phyloP scores from a whole-genome alignment of 2,888 invertebrate species.

The Eupithecia abbreviata region DNA sequence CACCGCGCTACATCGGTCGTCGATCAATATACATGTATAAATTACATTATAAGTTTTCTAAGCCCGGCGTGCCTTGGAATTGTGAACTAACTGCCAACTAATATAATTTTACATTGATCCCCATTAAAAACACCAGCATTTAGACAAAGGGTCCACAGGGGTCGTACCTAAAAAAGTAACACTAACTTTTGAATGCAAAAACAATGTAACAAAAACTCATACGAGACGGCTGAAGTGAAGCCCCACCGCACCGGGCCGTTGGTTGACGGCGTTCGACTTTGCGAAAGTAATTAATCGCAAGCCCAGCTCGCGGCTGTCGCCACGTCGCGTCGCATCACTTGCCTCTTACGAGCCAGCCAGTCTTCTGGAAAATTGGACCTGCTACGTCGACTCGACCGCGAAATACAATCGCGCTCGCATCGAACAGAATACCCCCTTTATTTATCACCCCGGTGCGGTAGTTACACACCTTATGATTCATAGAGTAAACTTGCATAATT shows the following conservation, averaged over 20 bases:
- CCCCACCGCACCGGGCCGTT: constrained; percentile 57
- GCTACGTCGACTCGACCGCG: constrained; percentile 66
- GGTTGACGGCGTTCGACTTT: constrained; percentile 63
- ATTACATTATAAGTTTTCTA: neutral
- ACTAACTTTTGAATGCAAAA: constrained; percentile 56
- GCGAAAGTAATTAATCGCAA: constrained; percentile 78
- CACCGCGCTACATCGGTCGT: too few species aligned
- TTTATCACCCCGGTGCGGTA: constrained; percentile 47
- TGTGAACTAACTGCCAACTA: neutral
- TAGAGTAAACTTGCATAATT: constrained; percentile 66
- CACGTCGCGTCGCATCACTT: constrained; percentile 76
- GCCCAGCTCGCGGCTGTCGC: constrained; percentile 66
- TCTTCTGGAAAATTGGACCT: constrained; percentile 78
- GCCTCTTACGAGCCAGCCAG: constrained; percentile 61
- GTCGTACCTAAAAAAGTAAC: constrained; percentile 52
- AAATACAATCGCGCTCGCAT: constrained; percentile 59
- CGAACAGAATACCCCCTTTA: constrained; percentile 46
- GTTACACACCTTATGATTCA: constrained; percentile 55
- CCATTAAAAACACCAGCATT: constrained; percentile 1
- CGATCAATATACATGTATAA: too few species aligned
- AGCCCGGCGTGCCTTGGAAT: neutral
- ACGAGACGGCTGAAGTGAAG: constrained; percentile 69
- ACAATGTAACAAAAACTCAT: constrained; percentile 66
- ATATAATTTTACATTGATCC: neutral
- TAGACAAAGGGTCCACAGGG: constrained; percentile 36